phyloP scores from a whole-genome alignment of 2,888 invertebrate genomes.

The Ochropacha duplaris region DNA sequence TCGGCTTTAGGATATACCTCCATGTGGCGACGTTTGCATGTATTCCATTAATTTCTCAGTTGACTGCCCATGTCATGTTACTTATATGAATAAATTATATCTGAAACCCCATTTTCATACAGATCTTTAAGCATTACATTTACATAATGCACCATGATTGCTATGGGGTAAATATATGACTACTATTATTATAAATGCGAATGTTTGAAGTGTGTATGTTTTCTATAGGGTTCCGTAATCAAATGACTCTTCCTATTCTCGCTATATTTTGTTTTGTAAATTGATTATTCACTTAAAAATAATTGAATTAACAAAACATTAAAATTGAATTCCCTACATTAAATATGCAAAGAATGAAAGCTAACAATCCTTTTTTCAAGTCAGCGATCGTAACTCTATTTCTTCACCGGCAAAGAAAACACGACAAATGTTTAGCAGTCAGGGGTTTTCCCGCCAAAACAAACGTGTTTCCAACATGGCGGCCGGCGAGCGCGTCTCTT shows the following conservation, averaged over 20 bases:
- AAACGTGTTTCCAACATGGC: constrained; percentile 65
- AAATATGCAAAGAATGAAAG: background rate
- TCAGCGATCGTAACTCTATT: background rate
- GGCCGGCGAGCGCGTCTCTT: constrained; percentile 57
- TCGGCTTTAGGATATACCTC: background rate
- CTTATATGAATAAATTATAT: constrained; percentile 39
- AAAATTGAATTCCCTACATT: no score
- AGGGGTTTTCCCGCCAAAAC: constrained; percentile 63
- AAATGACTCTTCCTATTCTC: no score
- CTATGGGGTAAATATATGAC: constrained; percentile 14
- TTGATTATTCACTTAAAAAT: no score
- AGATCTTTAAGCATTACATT: constrained; percentile 50
- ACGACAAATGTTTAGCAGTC: constrained; percentile 12
- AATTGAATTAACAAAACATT: no score
- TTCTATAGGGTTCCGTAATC: no score
- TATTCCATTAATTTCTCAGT: constrained; percentile 34
- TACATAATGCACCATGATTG: constrained; percentile 53
- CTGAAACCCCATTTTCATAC: constrained; percentile 40
- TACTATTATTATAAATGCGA: no score
- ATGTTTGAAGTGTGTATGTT: no score
- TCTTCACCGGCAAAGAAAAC: constrained; percentile 16
- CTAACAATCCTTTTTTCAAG: background rate
- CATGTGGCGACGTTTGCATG: constrained; percentile 6
- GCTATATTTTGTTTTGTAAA: no score
- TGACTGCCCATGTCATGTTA: constrained; percentile 29